phyloP scores from a whole-genome alignment of 2,797 vertebrate species.

The Onychomys leucogaster region DNA sequence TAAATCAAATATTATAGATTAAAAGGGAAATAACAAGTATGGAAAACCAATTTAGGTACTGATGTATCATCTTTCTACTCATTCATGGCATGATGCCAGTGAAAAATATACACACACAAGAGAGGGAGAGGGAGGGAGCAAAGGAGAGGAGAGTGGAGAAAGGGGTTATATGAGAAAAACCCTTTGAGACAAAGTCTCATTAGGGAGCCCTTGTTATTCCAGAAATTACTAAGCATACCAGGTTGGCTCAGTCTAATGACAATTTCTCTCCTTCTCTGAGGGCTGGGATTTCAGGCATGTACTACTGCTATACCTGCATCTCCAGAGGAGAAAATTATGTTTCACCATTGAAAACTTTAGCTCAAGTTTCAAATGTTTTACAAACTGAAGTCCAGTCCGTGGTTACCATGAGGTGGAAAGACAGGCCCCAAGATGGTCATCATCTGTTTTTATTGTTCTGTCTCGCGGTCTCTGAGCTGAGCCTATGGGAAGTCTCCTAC shows the following conservation, averaged over 20 bases:
- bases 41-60: not conserved
- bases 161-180: not conserved
- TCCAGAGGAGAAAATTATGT: not conserved
- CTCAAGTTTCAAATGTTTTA: constrained; percentile 26
- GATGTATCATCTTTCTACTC: not conserved
- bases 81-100: constrained; percentile 3
- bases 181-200: not conserved
- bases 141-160: not conserved
- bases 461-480: not conserved
- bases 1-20: not conserved
- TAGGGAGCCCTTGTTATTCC: not conserved
- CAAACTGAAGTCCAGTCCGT: constrained; percentile 12
- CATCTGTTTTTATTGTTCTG: constrained; percentile 29
- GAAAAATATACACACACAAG: not conserved
- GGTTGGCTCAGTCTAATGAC: not conserved
- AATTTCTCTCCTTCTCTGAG: too few species aligned
- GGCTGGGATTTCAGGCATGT: not conserved
- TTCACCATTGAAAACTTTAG: constrained; percentile 27
- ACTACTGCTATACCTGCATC: not conserved
- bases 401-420: not conserved
- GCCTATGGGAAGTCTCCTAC: not conserved
- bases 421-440: not conserved
- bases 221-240: not conserved
- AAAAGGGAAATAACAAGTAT: constrained; percentile 41
- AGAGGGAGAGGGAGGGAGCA: not conserved